Evolutionary conservation across 1,140 invertebrate species (phyloP), one percentile per base, ranked within the genome.

Genomic region (Calliphora vicina): DNA sequence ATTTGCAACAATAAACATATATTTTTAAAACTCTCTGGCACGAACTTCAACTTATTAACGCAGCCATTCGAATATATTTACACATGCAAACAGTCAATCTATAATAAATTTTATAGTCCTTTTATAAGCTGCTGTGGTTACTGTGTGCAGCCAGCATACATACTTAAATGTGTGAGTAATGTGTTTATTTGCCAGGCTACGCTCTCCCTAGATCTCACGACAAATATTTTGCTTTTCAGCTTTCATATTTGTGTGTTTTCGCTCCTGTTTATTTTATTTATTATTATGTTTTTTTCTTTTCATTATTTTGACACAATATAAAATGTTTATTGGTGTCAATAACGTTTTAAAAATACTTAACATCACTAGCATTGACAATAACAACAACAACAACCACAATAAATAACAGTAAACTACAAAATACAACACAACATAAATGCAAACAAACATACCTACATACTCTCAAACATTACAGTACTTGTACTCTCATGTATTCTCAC

Each of bases 311-410:
- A 67, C 61, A 67, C 61, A 10, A 20, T 67, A 67, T 67, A 23
- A 67, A 67, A 67, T 23, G n/a, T 23, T 67, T 67, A 67, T 67
- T 67, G 61, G 61, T 67, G 20, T 67, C 61, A 67, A 67, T 67
- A 25, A 67, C 23, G 61, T 67, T 67, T 67, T 25, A 20, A 67
- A 67, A 67, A 67, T 23, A 67, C 61, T 23, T 50, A 50, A 50
- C 45, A 50, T 50, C 45, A 50, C 45, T 50, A 50, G 1, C 45
- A 50, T 50, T 50, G 45, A 50, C 20, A 67, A 17, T n/a, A 57
- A 57, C 15, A 15, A 35, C 15, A 57, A 17, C 50, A 17, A 57
- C 50, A 57, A 17, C 6, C 50, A 17, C n/a, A 57, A 57, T 57
- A 6, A 57, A 57, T 17, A n/a, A 17, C n/a, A 57, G 50, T 57